phyloP scores from a whole-genome alignment of 2,797 vertebrate genomes.

The Diplodus sargus region DNA sequence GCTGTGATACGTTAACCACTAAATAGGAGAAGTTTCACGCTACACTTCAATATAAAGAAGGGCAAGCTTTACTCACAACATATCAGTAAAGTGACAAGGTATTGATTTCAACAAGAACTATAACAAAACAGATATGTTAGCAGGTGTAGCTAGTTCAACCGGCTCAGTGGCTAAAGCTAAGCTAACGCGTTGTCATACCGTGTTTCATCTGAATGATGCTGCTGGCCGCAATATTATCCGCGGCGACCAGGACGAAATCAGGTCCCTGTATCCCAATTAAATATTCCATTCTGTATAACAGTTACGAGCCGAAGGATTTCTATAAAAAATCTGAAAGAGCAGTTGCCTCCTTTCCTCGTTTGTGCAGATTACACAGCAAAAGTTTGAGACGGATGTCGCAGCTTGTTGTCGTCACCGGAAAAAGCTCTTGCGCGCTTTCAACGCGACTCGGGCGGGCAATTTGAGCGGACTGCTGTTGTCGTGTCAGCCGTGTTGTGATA shows the following conservation, averaged over 20 bases:
- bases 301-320: rapidly evolving
- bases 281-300: constrained; percentile 90
- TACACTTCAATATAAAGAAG: not conserved
- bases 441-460: constrained; percentile 71
- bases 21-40: rapidly evolving
- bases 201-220: constrained; percentile 98
- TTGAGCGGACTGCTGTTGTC: constrained; percentile 51
- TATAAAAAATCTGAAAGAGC: not conserved
- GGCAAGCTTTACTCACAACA: rapidly evolving
- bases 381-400: constrained; percentile 59
- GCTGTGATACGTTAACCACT: too few relatives aligned
- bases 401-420: constrained; percentile 56
- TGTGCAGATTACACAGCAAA: constrained; percentile 88
- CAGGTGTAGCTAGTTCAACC: not conserved
- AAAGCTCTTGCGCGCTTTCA: rapidly evolving
- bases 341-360: not conserved
- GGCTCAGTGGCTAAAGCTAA: constrained; percentile 63
- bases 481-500: not conserved
- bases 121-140: not conserved
- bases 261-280: constrained; percentile 95
- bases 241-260: constrained; percentile 93
- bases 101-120: rapidly evolving
- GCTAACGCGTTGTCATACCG: constrained; percentile 84
- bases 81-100: rapidly evolving
- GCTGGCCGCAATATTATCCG: constrained; percentile 92